These are phyloP conservation scores for Magallana ariakensis DNA, from an alignment of 1,140 invertebrate genomes.

Conservation along the genomic window DNA sequence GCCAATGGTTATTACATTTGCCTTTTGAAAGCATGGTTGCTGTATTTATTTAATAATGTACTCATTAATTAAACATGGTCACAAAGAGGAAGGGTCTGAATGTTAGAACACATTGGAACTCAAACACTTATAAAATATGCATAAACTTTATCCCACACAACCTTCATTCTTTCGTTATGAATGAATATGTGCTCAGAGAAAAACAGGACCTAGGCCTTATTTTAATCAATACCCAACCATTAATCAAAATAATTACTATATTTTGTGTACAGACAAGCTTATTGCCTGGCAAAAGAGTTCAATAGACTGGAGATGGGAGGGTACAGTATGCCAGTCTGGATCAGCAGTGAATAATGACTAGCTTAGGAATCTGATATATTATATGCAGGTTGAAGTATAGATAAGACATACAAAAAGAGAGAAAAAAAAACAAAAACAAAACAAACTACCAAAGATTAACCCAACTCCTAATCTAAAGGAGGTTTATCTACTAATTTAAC, in stretches of 20 bases:
- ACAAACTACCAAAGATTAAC: background rate
- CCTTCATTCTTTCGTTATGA: background rate
- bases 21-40: no score
- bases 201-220: background rate
- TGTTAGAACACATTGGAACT: background rate
- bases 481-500: background rate
- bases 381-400: no score
- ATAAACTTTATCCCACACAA: background rate
- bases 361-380: background rate
- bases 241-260: background rate
- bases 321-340: background rate
- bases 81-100: background rate
- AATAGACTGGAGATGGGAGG: background rate
- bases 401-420: background rate
- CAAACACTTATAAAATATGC: conserved; percentile 6
- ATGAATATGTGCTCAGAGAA: background rate
- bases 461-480: background rate
- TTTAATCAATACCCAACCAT: background rate
- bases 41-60: no score
- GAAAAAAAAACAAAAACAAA: background rate
- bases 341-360: conserved; percentile 4
- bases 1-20: no score
- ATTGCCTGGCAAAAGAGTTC: background rate
- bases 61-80: no score
- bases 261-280: background rate